Evolutionary conservation across 1,140 invertebrate genomes (phyloP).

Genomic region (Monomorium pharaonis): DNA sequence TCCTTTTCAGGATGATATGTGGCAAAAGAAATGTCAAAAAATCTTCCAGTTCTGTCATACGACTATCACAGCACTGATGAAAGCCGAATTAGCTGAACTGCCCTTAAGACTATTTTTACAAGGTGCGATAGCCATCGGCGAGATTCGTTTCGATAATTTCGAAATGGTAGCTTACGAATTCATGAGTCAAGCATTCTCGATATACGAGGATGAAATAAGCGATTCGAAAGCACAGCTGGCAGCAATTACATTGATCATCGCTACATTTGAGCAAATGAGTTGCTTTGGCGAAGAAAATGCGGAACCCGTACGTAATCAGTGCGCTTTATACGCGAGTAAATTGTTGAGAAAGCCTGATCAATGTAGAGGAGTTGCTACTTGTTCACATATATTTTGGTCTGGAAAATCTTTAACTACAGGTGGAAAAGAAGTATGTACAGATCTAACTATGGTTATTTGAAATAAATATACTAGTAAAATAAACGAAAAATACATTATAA

Average conservation of each 20-base stretch:
- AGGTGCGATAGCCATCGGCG: constrained; percentile 96
- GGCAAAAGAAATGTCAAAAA: constrained; percentile 99
- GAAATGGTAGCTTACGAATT: constrained; percentile 99
- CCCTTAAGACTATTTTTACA: constrained; percentile 97
- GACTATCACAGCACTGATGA: constrained; percentile 96
- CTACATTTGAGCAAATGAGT: constrained; percentile 97
- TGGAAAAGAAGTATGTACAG: constrained; percentile 87
- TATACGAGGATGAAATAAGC: constrained; percentile 99
- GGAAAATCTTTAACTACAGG: constrained; percentile 90
- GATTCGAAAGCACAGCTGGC: constrained; percentile 98
- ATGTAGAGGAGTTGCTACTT: constrained; percentile 95
- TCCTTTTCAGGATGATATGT: constrained; percentile 93
- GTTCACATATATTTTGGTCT: constrained; percentile 99
- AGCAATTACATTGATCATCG: constrained; percentile 97
- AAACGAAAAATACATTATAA: background rate
- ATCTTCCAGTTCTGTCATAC: constrained; percentile 99
- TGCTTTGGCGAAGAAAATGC: constrained; percentile 98
- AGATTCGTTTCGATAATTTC: constrained; percentile 97
- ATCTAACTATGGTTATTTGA: background rate
- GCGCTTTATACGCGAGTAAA: constrained; percentile 97
- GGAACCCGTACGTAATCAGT: constrained; percentile 97
- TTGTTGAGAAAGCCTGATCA: constrained; percentile 99
- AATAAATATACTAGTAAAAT: background rate
- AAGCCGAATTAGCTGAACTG: constrained; percentile 96
- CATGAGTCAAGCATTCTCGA: constrained; percentile 98